These are phyloP conservation scores for Chymomyza amoena DNA, from an alignment of 2,888 invertebrate species.

Conservation along the genomic window DNA sequence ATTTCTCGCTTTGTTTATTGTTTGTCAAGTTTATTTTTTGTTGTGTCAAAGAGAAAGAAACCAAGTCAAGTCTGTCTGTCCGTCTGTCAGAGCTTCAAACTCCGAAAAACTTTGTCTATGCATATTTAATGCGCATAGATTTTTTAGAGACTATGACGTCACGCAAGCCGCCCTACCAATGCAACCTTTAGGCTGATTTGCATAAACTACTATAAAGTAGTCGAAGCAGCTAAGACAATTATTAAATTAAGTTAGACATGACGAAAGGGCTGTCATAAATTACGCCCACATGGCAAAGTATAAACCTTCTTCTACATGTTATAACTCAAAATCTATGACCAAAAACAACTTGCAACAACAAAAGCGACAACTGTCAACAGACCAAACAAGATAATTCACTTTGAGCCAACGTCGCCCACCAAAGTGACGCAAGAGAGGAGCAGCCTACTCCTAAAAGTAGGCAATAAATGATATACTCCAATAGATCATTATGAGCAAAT, in stretches of 20 bases:
- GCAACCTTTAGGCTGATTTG: background rate
- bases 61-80: background rate
- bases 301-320: constrained; percentile 18
- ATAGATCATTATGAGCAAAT: constrained; percentile 65
- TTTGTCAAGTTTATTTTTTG: constrained; percentile 45
- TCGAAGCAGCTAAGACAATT: constrained; percentile 41
- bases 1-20: constrained; percentile 7
- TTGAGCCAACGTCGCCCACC: background rate
- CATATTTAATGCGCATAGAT: constrained; percentile 27
- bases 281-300: constrained; percentile 44
- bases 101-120: background rate
- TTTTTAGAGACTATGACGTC: constrained; percentile 38
- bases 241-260: background rate
- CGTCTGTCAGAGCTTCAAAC: background rate
- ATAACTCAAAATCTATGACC: constrained; percentile 48
- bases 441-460: constrained; percentile 27
- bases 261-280: constrained; percentile 49
- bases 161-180: background rate
- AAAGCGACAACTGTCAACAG: constrained; percentile 14
- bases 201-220: constrained; percentile 28
- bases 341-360: constrained; percentile 57
- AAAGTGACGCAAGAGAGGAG: background rate
- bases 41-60: constrained; percentile 36
- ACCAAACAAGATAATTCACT: background rate
- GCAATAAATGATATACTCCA: constrained; percentile 33